phyloP scores from a whole-genome alignment of 2,888 invertebrate species.

The Andrena bicolor region DNA sequence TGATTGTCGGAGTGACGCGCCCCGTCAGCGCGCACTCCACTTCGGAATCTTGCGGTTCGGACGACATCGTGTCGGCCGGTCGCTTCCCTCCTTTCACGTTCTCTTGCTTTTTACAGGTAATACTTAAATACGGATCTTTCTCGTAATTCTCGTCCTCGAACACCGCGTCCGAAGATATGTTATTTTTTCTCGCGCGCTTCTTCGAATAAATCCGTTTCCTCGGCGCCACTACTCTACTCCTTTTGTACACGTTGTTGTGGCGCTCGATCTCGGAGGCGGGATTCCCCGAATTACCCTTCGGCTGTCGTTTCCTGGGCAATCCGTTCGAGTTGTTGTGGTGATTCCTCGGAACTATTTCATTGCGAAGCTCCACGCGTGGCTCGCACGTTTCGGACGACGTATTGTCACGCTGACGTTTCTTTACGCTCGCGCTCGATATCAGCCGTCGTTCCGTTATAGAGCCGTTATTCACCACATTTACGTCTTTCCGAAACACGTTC shows the following conservation, averaged over 20 bases:
- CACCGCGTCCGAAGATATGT: constrained; percentile 66
- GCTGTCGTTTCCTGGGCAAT: constrained; percentile 62
- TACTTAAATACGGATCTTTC: constrained; percentile 72
- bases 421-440: constrained; percentile 52
- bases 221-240: constrained; percentile 43
- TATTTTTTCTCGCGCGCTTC: constrained; percentile 68
- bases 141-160: constrained; percentile 78
- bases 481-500: constrained; percentile 70
- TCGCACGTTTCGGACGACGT: constrained; percentile 69
- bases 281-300: constrained; percentile 47
- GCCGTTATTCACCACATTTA: constrained; percentile 24
- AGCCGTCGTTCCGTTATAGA: constrained; percentile 64
- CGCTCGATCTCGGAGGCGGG: constrained; percentile 47
- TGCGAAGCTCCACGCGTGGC: constrained; percentile 69
- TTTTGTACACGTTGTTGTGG: constrained; percentile 51
- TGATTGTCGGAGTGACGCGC: constrained; percentile 73
- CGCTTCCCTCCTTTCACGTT: constrained; percentile 43
- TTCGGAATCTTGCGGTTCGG: constrained; percentile 74
- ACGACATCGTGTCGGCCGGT: constrained; percentile 52
- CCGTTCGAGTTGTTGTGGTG: constrained; percentile 58
- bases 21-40: constrained; percentile 75
- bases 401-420: constrained; percentile 70
- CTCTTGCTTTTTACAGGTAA: constrained; percentile 65
- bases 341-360: constrained; percentile 72
- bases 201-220: constrained; percentile 63